Evolutionary conservation across 2,888 invertebrate genomes (phyloP).

Genomic region (Ypsolopha scabrella): DNA sequence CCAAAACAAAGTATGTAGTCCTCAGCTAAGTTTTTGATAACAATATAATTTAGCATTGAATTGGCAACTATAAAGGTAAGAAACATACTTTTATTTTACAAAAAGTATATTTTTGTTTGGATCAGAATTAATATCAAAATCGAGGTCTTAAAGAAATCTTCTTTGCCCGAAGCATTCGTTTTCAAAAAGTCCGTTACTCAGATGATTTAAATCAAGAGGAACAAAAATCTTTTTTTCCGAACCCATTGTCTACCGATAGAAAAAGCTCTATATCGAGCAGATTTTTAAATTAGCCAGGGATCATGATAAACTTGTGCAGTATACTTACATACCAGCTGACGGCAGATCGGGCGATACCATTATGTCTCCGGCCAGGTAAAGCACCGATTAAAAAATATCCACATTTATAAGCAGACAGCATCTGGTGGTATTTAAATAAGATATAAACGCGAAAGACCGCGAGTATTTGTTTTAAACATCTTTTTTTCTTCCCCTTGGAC

Average conservation of each 20-base stretch:
- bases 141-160: too few species aligned
- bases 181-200: not conserved
- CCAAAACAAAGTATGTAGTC: slow-evolving; percentile 42
- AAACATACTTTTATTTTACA: not conserved
- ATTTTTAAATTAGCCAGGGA: slow-evolving; percentile 62
- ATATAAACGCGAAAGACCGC: slow-evolving; percentile 61
- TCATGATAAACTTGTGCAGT: slow-evolving; percentile 46
- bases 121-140: too few species aligned
- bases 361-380: slow-evolving; percentile 55
- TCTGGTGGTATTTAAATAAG: slow-evolving; percentile 68
- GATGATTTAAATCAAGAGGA: not conserved
- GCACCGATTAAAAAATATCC: slow-evolving; percentile 63
- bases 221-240: not conserved
- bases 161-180: too few species aligned
- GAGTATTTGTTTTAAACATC: slow-evolving; percentile 50
- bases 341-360: slow-evolving; percentile 66
- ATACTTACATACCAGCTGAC: slow-evolving; percentile 64
- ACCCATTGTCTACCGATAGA: slow-evolving; percentile 24
- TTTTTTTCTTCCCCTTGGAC: slow-evolving; percentile 42
- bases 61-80: not conserved
- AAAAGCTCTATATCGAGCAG: slow-evolving; percentile 32
- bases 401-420: slow-evolving; percentile 64
- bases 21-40: not conserved
- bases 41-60: not conserved
- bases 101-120: too few species aligned